Conservation (phyloP, 2,888 invertebrate species). For the Apomyelois bistriatella region DNA sequence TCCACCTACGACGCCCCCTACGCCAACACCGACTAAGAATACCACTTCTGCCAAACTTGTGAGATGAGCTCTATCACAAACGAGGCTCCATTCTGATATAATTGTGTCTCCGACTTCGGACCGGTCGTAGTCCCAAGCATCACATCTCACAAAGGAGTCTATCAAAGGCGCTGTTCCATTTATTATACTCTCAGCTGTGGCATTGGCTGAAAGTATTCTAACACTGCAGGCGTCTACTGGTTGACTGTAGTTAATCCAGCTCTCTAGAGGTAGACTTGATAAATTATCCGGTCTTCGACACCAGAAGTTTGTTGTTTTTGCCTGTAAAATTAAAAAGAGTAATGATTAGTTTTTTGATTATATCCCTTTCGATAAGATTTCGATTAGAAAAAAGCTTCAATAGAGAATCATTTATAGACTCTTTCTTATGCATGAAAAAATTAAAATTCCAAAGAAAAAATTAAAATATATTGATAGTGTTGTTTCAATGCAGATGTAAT, state of each 20-base stretch:
- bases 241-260: constrained; percentile 85
- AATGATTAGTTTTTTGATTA: no score
- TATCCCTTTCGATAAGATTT: no score
- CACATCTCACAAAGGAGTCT: constrained; percentile 71
- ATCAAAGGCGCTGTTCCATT: constrained; percentile 59
- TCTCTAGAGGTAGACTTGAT: constrained; percentile 68
- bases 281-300: constrained; percentile 82
- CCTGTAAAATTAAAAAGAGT: constrained; percentile 58
- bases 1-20: constrained; percentile 89
- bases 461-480: no score
- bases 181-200: constrained; percentile 58
- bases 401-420: no score
- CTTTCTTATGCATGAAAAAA: no score
- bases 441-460: no score
- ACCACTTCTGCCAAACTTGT: constrained; percentile 88
- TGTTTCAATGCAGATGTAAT: no score
- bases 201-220: constrained; percentile 56
- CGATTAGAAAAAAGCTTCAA: no score
- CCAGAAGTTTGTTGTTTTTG: constrained; percentile 84
- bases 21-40: constrained; percentile 87
- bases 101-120: constrained; percentile 82
- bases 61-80: constrained; percentile 85
- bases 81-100: constrained; percentile 87
- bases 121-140: constrained; percentile 81
- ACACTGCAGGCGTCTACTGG: constrained; percentile 81